Base-by-base conservation (phyloP, 2,113 vertebrate genomes). In the Sitta europaea region DNA sequence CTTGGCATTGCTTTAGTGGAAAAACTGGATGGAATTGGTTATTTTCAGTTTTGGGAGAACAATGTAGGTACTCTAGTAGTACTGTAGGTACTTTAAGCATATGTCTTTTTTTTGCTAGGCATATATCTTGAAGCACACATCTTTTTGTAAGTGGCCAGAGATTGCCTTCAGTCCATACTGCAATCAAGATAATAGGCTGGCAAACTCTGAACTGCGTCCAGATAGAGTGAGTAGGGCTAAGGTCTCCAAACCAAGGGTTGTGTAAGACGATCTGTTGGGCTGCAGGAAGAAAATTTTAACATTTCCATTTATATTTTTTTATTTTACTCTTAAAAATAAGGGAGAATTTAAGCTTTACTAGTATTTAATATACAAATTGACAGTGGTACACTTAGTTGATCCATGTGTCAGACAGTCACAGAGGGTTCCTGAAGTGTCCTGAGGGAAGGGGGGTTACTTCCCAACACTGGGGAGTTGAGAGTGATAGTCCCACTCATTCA, bases 401-500 rank as follows among this genome's bases (percentile, higher is more conserved):
- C 36, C 14, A 1, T 51, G 8, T 33, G 27, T 84, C 31, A 43
- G 11, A 55, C 29, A 38, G 23, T 35, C 35, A 33, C 3, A 4
- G 6, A 35, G 20, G 47, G 15, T 24, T 83, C 33, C 27, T 42
- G 38, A 50, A 16, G 23, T 81, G 24, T 57, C 42, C 43, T 43
- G 48, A 72, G 11, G 31, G 58, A 82, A 57, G 36, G 50, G 4
- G 19, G 7, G 5, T 6, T 71, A 10, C 24, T 94, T 71, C 4
- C 4, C 47, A 58, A 8, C 0, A 0, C 1, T 10, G 24, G 38
- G 11, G 11, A 11, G 0, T 31, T 68, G 45, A 47, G 62, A 67
- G 43, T 38, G 24, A 28, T 35, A 48, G 43, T 35, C 29, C 82
- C 20, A 11, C 15, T 80, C 50, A 11, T 48, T 76, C 1, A 0